Conservation (phyloP, 2,113 vertebrate species). For the Rhinolophus ferrumequinum region DNA sequence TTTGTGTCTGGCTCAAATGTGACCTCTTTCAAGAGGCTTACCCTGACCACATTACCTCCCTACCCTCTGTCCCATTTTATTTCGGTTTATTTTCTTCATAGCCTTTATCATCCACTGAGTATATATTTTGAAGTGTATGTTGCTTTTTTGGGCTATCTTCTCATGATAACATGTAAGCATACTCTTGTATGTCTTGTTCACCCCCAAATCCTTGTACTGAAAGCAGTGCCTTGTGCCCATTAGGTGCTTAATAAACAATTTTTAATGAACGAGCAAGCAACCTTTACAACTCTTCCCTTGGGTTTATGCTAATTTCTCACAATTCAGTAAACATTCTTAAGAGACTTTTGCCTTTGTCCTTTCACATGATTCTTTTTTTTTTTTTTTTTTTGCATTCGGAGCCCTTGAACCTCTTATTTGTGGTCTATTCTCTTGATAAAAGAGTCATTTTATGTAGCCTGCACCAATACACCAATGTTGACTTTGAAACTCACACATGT, state of each 20-base stretch:
- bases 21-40: not conserved
- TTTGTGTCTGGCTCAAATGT: not conserved
- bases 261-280: not conserved
- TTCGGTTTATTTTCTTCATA: not conserved
- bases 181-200: not conserved
- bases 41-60: not conserved
- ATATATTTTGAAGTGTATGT: not conserved
- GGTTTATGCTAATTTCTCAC: not conserved
- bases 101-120: not conserved
- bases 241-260: not conserved
- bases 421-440: constrained; percentile 36
- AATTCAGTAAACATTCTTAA: not conserved
- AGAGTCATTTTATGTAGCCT: not conserved
- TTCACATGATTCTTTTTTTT: not conserved
- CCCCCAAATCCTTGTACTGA: not conserved
- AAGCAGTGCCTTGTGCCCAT: not conserved
- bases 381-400: not conserved
- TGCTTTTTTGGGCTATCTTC: not conserved
- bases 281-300: not conserved
- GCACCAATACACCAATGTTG: not conserved
- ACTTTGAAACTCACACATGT: constrained; percentile 37
- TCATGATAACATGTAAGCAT: not conserved
- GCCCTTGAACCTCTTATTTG: not conserved
- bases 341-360: not conserved
- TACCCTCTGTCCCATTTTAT: not conserved